Evolutionary conservation across 2,888 invertebrate species (phyloP), one percentile per base, ranked within the genome.

Genomic region (Branchipolynoe longqiensis): DNA sequence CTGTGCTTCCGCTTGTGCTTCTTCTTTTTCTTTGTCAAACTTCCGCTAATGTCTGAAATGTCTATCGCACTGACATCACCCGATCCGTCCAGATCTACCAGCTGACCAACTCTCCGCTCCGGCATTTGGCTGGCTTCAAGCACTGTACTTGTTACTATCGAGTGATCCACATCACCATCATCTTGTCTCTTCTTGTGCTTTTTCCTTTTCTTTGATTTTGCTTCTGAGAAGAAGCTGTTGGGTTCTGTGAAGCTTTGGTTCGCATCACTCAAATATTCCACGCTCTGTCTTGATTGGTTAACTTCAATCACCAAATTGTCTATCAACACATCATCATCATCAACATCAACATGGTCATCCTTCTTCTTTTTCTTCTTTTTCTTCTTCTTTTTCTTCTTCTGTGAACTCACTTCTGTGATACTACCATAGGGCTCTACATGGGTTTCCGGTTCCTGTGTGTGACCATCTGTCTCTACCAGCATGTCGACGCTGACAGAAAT

Each of bases 381-480:
- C 69, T 38, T 69, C 18, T 69, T 69, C 69, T 69, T 69, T 38
- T 69, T 69, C 38, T 69, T 69, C 62, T 62, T 62, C 22, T 69
- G 33, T 33, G 36, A 22, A 38, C 69, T 69, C 14, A 36, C 69
- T 0, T 36, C 36, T 38, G n/a, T n/a, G n/a, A n/a, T n/a, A n/a
- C n/a, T n/a, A n/a, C n/a, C n/a, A n/a, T n/a, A n/a, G n/a, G n/a
- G n/a, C n/a, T n/a, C n/a, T 1, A 22, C 38, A 18, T 22, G 69
- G 22, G 69, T 18, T 2, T 33, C 69, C 22, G 69, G 38, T 38
- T 62, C 14, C 28, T 18, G 62, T 28, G n/a, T 12, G 1, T 25
- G 62, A 0, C 4, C 36, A 1, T 33, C 4, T 69, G 0, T 0
- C 14, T 33, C n/a, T n/a, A 18, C 36, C 36, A n/a, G 69, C 14